Percentiles rank a stretch among this genome's conserved stretches.
These are phyloP conservation scores for Callimorpha dominula DNA, from an alignment of 2,888 invertebrate species.

Conservation along the genomic window DNA sequence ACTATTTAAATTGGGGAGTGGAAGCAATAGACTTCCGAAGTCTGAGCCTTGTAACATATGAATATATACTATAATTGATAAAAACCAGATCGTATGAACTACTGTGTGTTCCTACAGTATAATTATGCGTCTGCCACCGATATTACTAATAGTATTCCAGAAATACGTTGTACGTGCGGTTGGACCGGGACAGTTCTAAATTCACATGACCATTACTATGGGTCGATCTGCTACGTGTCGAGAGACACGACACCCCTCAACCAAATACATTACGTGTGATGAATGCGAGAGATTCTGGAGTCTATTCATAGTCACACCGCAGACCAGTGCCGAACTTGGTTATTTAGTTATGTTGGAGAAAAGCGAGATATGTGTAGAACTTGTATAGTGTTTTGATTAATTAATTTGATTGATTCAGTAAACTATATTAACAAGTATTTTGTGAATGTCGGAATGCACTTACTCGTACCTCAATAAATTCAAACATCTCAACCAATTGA, in stretches of 20 bases:
- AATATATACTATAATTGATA: too few species aligned
- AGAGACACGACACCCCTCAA: conserved; percentile 16
- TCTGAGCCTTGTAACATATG: too few species aligned
- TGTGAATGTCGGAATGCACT: too few species aligned
- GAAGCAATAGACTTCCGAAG: too few species aligned
- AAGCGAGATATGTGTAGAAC: neutral
- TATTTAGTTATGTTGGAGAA: neutral
- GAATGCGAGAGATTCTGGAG: conserved; percentile 29
- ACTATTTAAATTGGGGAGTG: too few species aligned
- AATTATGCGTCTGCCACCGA: neutral
- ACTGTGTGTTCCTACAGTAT: too few species aligned
- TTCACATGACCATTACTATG: conserved; percentile 35
- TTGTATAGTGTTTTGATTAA: too few species aligned
- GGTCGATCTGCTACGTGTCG: conserved; percentile 22
- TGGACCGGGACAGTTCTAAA: conserved; percentile 22
- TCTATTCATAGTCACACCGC: conserved; percentile 15
- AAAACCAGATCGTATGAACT: neutral
- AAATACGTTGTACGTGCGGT: conserved; percentile 16
- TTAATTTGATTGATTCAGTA: too few species aligned
- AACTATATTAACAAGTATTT: too few species aligned
- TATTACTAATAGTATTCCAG: neutral
- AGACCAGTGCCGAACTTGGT: neutral
- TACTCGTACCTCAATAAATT: too few species aligned
- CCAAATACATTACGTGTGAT: conserved; percentile 41
- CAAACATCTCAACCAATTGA: too few species aligned